These are phyloP conservation scores for human (Homo sapiens) DNA, from an alignment of 2,113 vertebrate genomes.

Conservation along the genomic window DNA sequence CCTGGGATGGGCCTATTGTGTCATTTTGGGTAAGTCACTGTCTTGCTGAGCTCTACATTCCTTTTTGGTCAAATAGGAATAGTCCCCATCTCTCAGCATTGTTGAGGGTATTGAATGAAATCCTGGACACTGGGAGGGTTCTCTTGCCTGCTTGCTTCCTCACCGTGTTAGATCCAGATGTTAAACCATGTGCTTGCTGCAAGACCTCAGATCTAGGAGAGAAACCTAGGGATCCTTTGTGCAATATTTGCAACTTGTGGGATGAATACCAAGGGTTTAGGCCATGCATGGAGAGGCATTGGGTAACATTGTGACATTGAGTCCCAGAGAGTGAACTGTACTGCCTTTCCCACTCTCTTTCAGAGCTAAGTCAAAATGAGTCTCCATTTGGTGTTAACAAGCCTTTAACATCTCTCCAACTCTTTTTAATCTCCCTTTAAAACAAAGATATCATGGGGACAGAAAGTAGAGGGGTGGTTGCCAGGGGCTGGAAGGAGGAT, in stretches of 20 bases:
- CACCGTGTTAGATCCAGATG: neutral
- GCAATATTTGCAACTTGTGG: neutral
- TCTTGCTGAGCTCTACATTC: neutral
- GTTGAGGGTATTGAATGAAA: neutral
- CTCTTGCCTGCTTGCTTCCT: too few species aligned
- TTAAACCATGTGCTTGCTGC: neutral
- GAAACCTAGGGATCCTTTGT: neutral
- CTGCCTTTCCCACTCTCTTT: neutral
- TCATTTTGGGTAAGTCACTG: neutral
- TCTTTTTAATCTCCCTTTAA: neutral
- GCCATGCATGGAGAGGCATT: rapidly evolving
- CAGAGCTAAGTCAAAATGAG: neutral
- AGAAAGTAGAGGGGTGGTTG: neutral
- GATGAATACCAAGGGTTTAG: neutral
- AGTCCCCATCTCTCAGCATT: neutral
- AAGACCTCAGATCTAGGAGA: neutral
- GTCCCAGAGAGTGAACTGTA: neutral
- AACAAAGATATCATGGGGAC: neutral
- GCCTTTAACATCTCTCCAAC: neutral
- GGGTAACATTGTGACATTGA: rapidly evolving
- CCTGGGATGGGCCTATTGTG: neutral
- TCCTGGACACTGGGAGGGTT: rapidly evolving
- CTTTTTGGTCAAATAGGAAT: neutral
- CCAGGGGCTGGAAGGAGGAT: neutral
- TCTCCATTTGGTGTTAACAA: neutral